These are phyloP conservation scores for Diphyllodes magnificus DNA, from an alignment of 2,113 vertebrate genomes.

Conservation along the genomic window DNA sequence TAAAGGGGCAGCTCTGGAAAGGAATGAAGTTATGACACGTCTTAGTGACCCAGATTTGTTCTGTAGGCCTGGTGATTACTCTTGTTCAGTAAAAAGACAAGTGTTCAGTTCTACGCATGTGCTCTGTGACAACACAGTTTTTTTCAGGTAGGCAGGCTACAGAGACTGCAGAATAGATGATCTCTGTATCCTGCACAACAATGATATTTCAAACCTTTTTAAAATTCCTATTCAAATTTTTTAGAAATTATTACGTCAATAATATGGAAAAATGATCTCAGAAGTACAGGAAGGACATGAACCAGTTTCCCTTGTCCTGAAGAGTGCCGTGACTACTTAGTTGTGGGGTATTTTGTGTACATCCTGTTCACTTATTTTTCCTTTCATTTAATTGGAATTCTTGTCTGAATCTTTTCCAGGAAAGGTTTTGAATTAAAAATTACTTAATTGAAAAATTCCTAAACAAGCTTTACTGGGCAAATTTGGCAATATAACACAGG, in stretches of 20 bases:
- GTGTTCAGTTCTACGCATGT: accelerated
- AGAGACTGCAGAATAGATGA: neutral
- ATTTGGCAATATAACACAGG: neutral
- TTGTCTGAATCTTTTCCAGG: neutral
- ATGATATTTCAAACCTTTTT: neutral
- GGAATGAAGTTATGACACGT: neutral
- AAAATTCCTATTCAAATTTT: accelerated
- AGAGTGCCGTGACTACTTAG: neutral
- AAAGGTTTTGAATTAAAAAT: neutral
- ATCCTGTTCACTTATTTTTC: neutral
- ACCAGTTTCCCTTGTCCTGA: neutral
- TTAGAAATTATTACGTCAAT: neutral
- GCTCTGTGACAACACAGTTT: accelerated
- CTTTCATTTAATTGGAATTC: neutral
- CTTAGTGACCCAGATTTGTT: neutral
- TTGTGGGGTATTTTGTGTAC: neutral
- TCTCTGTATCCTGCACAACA: neutral
- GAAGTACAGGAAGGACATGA: neutral
- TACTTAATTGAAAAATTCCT: neutral
- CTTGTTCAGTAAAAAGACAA: neutral
- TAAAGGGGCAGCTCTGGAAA: neutral
- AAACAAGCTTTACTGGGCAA: neutral
- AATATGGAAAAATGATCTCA: neutral
- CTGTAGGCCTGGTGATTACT: neutral
- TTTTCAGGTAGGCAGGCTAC: neutral